Percentiles rank a stretch among this genome's conserved stretches.
phyloP scores from a whole-genome alignment of 1,140 invertebrate species.

The Sycobia sp. region DNA sequence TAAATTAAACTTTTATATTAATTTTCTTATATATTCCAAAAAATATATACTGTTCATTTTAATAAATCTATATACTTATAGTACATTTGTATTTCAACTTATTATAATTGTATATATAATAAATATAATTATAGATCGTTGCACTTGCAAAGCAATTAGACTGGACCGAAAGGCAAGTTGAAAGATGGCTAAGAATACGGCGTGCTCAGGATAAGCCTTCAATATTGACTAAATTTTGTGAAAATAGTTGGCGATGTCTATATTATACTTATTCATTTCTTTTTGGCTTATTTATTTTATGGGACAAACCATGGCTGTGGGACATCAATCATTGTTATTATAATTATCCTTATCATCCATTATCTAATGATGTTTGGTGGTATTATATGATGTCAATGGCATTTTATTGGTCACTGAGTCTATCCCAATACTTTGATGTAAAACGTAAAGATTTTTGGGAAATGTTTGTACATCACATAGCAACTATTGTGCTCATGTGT shows the following conservation, averaged over 20 bases:
- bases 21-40: too few relatives aligned
- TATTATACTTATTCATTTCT: conserved; percentile 86
- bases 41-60: too few relatives aligned
- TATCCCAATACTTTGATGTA: conserved; percentile 92
- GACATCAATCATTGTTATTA: conserved; percentile 91
- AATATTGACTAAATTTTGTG: conserved; percentile 89
- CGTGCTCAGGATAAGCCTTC: conserved; percentile 84
- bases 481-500: conserved; percentile 85
- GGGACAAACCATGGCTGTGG: conserved; percentile 95
- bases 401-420: conserved; percentile 94
- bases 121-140: conserved; percentile 66
- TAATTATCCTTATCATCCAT: conserved; percentile 72
- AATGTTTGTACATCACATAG: conserved; percentile 97
- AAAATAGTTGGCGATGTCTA: conserved; percentile 86
- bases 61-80: too few relatives aligned
- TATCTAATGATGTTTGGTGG: conserved; percentile 83
- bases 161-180: conserved; percentile 85
- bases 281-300: conserved; percentile 82
- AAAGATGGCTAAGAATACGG: conserved; percentile 86
- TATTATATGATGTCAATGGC: conserved; percentile 95
- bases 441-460: conserved; percentile 96
- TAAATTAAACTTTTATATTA: neutral
- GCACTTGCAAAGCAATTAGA: conserved; percentile 85
- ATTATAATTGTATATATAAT: neutral
- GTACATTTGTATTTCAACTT: too few relatives aligned